Percentiles rank a stretch among this genome's conserved stretches.
phyloP scores from a whole-genome alignment of 1,140 invertebrate genomes.

The Euura lappo region DNA sequence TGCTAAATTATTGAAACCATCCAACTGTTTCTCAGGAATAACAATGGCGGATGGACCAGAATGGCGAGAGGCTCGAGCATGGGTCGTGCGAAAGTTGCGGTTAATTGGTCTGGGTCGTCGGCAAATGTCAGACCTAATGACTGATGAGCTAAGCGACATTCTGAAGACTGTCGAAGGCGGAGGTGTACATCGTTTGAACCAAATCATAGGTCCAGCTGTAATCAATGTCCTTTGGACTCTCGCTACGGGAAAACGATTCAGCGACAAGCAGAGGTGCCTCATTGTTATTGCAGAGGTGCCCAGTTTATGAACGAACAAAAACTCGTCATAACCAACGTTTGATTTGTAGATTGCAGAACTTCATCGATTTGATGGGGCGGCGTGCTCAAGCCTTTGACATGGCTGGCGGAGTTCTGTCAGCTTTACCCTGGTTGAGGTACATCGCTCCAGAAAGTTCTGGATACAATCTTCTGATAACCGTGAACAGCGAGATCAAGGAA shows the following conservation, averaged over 20 bases:
- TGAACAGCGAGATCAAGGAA: conserved; percentile 67
- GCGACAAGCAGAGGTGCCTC: conserved; percentile 38
- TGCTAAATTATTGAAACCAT: not conserved
- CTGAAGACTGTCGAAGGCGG: conserved; percentile 57
- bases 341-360: conserved; percentile 55
- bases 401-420: conserved; percentile 70
- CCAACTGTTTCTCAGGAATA: conserved; percentile 62
- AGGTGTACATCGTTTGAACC: conserved; percentile 48
- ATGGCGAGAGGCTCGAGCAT: conserved; percentile 78
- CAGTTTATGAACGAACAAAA: no score
- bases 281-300: not conserved
- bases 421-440: conserved; percentile 74
- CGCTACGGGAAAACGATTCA: conserved; percentile 68
- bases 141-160: conserved; percentile 66
- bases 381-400: conserved; percentile 73
- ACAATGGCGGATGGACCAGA: conserved; percentile 77
- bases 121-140: conserved; percentile 74
- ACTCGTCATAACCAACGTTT: not conserved
- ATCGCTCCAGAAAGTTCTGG: conserved; percentile 71
- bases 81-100: conserved; percentile 73
- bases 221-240: conserved; percentile 80
- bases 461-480: conserved; percentile 68
- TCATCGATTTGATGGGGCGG: conserved; percentile 68
- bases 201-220: conserved; percentile 65
- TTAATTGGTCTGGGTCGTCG: conserved; percentile 77